Evolutionary conservation across 1,140 invertebrate species (phyloP).

Genomic region (Drosophila nebulosa): DNA sequence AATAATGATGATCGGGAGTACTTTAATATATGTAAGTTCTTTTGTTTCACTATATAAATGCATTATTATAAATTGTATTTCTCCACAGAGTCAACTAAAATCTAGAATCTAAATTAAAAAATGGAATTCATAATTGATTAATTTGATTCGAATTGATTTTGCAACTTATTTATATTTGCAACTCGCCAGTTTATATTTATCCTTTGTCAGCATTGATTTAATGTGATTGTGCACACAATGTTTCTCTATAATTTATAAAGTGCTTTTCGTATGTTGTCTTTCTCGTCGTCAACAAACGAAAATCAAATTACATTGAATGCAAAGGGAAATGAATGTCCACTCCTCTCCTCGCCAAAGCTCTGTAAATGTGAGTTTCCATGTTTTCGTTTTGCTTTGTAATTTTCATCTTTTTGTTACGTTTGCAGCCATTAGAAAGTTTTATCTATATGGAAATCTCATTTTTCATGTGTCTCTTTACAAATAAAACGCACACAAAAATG

Average conservation of each 20-base stretch:
- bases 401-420: neutral
- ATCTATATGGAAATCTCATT: slow-evolving; percentile 2
- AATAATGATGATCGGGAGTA: too few relatives aligned
- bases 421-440: neutral
- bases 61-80: too few relatives aligned
- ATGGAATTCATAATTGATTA: neutral
- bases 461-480: neutral
- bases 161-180: too few relatives aligned
- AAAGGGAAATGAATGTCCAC: neutral
- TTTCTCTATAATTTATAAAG: too few relatives aligned
- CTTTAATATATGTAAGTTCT: too few relatives aligned
- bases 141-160: too few relatives aligned
- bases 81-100: too few relatives aligned
- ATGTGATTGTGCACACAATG: too few relatives aligned
- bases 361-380: neutral
- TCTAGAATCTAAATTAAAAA: too few relatives aligned
- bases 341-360: neutral
- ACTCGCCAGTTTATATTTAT: too few relatives aligned
- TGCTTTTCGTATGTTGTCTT: neutral
- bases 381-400: neutral
- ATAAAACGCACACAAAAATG: neutral
- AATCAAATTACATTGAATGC: neutral
- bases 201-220: too few relatives aligned
- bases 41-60: too few relatives aligned
- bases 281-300: neutral